Percentiles rank a stretch among this genome's conserved stretches.
Conservation (phyloP, 2,797 vertebrate genomes). For the Schizothorax lantsangensis region DNA sequence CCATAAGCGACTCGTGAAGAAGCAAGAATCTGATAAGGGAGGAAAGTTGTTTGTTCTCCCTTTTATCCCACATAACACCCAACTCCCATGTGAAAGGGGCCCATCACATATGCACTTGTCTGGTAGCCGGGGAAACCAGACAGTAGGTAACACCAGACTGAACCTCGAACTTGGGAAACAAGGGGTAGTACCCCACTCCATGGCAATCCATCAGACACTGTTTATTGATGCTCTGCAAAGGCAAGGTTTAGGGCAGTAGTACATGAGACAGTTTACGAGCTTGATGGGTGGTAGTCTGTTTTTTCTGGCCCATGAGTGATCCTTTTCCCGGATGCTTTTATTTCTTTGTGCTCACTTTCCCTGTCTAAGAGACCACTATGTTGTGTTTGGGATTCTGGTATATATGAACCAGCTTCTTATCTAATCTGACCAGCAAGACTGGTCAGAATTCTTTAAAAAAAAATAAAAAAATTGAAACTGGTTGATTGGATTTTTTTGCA, state of each 20-base stretch:
- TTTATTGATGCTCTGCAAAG: constrained; percentile 38
- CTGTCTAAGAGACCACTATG: constrained; percentile 23
- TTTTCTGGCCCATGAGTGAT: constrained; percentile 49
- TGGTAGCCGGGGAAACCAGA: constrained; percentile 93
- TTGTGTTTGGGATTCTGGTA: neutral
- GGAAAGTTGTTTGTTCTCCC: constrained; percentile 83
- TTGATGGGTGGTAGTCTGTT: constrained; percentile 34
- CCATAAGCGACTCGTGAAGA: constrained; percentile 10
- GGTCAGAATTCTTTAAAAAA: neutral
- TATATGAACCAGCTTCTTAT: neutral
- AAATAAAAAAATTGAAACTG: neutral
- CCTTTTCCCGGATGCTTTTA: constrained; percentile 13
- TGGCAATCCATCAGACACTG: constrained; percentile 44
- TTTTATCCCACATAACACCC: constrained; percentile 24
- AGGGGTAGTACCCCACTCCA: constrained; percentile 62
- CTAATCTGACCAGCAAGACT: neutral
- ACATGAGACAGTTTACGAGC: constrained; percentile 26
- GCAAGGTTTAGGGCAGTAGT: constrained; percentile 26
- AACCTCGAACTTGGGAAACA: constrained; percentile 86
- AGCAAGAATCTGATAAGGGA: constrained; percentile 80
- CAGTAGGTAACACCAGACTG: constrained; percentile 91
- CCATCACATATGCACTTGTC: constrained; percentile 89
- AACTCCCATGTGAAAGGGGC: constrained; percentile 72
- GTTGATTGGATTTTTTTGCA: neutral
- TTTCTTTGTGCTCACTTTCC: constrained; percentile 25